Evolutionary conservation across 2,888 invertebrate genomes (phyloP).

Genomic region (Leucophora obtusa): DNA sequence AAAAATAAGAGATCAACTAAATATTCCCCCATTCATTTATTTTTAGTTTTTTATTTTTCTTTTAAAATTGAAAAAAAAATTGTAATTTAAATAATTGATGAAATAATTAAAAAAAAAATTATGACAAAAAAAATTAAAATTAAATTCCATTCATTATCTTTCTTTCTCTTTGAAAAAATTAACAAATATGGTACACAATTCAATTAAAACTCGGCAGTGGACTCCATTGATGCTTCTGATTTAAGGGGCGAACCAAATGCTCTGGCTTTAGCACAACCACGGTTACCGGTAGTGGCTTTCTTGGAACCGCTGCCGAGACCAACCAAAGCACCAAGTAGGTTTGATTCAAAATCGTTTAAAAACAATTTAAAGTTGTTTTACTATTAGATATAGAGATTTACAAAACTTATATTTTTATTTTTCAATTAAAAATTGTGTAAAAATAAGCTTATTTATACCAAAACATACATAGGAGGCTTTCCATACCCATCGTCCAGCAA

Average conservation of each 20-base stretch:
- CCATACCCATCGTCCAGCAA: too few species aligned
- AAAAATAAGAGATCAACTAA: too few species aligned
- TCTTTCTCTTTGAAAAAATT: constrained; percentile 29
- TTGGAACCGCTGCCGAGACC: constrained; percentile 78
- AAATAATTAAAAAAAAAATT: constrained; percentile 3
- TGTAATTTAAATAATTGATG: neutral
- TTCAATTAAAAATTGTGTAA: too few species aligned
- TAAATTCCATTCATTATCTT: neutral
- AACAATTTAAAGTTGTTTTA: too few species aligned
- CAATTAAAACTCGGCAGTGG: constrained; percentile 72
- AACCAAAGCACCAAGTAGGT: constrained; percentile 78
- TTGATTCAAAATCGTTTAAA: constrained; percentile 45
- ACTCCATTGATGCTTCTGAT: constrained; percentile 73
- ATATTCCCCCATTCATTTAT: too few species aligned
- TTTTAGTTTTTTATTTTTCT: too few species aligned
- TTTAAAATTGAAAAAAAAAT: constrained; percentile 16
- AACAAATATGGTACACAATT: constrained; percentile 23
- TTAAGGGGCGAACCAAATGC: constrained; percentile 71
- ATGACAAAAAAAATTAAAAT: neutral
- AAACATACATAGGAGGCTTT: too few species aligned
- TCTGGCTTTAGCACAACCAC: constrained; percentile 69
- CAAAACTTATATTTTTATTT: too few species aligned
- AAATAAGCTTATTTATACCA: too few species aligned
- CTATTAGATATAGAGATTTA: too few species aligned
- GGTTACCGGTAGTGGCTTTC: constrained; percentile 78